Base-by-base conservation (phyloP, 2,113 vertebrate genomes). In the Coptodon bakossiorum region DNA sequence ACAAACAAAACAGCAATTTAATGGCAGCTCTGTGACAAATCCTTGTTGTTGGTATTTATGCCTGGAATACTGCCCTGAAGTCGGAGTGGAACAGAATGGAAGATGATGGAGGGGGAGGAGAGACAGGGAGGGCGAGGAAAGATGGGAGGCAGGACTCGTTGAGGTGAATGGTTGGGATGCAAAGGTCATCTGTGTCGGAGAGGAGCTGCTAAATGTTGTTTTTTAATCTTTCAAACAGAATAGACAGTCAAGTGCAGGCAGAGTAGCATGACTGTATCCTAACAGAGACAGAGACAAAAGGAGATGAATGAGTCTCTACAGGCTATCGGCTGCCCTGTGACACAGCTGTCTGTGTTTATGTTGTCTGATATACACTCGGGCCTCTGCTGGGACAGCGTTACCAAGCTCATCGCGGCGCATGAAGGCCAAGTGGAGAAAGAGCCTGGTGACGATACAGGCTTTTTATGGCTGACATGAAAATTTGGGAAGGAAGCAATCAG, bases 1-100 rank as follows among this genome's bases (percentile, higher is more conserved):
- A 89, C 91, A 89, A 94, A 92, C 83, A 94, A 92, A 93, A 93
- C 86, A 81, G 82, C 81, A 91, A 89, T 93, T 94, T 91, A 93
- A 91, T 93, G 86, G 89, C 91, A 90, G 88, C 92, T 93, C 85
- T 94, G 83, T 95, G 95, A 92, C 93, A 91, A 93, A 95, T 95
- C 90, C 92, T 92, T 59, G 88, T 92, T 95, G 90, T 93, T 93
- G 88, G 86, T 94, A 90, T 95, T 94, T 95, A 91, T 85, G 81
- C 89, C 90, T 90, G 59, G 79, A 91, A 84, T 68, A 71, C 84
- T 91, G 91, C 91, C 86, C 84, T 80, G 76, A 86, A 85, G 85
- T 83, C 14, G 9, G n/a, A 57, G 24, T 85, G 86, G 71, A 82
- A 71, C 52, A 5, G 50, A 34, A 19, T 22, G 3, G 73, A 34